Conservation (phyloP, 1,140 invertebrate genomes). For the Cyclina sinensis region DNA sequence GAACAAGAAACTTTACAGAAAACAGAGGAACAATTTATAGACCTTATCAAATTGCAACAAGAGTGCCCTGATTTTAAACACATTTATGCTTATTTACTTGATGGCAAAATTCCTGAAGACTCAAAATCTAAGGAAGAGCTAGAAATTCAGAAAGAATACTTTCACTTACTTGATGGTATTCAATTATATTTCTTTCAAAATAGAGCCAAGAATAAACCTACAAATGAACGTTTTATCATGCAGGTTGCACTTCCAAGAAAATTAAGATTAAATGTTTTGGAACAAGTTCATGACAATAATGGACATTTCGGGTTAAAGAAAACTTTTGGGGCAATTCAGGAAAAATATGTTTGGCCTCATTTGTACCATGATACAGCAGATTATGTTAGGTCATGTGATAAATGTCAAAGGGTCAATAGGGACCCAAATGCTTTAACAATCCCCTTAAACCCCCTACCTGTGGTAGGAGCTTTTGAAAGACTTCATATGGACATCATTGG, state of each 20-base stretch:
- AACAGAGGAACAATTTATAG: neutral
- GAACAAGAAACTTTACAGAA: neutral
- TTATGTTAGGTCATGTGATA: slow-evolving; percentile 48
- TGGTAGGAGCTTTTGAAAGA: slow-evolving; percentile 51
- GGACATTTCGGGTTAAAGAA: slow-evolving; percentile 58
- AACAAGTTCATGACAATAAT: slow-evolving; percentile 64
- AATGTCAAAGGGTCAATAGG: slow-evolving; percentile 46
- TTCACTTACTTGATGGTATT: slow-evolving; percentile 66
- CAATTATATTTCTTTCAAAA: slow-evolving; percentile 68
- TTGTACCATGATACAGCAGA: slow-evolving; percentile 47
- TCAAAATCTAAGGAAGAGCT: slow-evolving; percentile 25
- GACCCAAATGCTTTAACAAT: neutral
- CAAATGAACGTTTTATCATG: slow-evolving; percentile 9
- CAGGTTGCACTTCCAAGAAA: slow-evolving; percentile 66
- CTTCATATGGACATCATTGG: slow-evolving; percentile 70
- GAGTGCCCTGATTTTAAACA: slow-evolving; percentile 17
- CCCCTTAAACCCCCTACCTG: slow-evolving; percentile 49
- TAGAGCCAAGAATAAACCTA: slow-evolving; percentile 53
- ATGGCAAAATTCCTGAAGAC: slow-evolving; percentile 59
- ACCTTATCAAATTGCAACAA: slow-evolving; percentile 8
- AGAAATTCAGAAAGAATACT: slow-evolving; percentile 61
- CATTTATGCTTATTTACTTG: slow-evolving; percentile 54
- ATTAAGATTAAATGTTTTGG: slow-evolving; percentile 57
- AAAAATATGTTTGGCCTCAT: slow-evolving; percentile 60
- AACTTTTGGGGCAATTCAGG: neutral